A percentile compares a stretch with the other conserved stretches of the same genome.
phyloP scores from a whole-genome alignment of 2,888 invertebrate species.

The Ophraella communa region DNA sequence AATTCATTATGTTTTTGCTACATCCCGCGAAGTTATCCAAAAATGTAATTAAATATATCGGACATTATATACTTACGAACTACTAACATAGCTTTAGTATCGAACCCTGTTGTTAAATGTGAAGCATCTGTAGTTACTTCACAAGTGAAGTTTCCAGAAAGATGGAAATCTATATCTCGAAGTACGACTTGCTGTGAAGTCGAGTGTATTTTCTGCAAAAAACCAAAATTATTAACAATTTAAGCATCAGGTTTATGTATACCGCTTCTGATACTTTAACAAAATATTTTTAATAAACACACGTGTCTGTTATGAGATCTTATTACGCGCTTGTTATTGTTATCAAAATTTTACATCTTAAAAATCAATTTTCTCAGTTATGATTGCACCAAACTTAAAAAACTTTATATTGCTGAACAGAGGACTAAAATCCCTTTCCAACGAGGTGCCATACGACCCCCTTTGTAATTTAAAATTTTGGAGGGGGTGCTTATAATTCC shows the following conservation, averaged over 20 bases:
- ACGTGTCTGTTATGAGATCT: too few relatives aligned
- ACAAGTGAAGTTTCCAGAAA: conserved; percentile 80
- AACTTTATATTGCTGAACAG: too few relatives aligned
- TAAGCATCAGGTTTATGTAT: background rate
- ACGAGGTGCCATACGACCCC: too few relatives aligned
- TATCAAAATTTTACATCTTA: too few relatives aligned
- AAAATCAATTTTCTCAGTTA: too few relatives aligned
- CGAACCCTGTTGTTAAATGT: conserved; percentile 72
- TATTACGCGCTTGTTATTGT: too few relatives aligned
- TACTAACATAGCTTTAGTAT: conserved; percentile 72
- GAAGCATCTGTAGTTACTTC: conserved; percentile 77
- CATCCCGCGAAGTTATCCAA: background rate
- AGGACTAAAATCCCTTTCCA: too few relatives aligned
- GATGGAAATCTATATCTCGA: conserved; percentile 70
- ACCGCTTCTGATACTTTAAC: too few relatives aligned
- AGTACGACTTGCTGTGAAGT: conserved; percentile 78
- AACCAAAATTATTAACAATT: conserved; percentile 15
- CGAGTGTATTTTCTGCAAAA: conserved; percentile 69
- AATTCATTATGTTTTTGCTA: background rate
- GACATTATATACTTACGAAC: conserved; percentile 76
- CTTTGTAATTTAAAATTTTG: too few relatives aligned
- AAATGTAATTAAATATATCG: background rate
- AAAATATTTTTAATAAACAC: too few relatives aligned
- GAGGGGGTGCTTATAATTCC: too few relatives aligned
- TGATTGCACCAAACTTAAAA: too few relatives aligned